Base-by-base conservation (phyloP, 2,888 invertebrate genomes). In the Clunio marinus region DNA sequence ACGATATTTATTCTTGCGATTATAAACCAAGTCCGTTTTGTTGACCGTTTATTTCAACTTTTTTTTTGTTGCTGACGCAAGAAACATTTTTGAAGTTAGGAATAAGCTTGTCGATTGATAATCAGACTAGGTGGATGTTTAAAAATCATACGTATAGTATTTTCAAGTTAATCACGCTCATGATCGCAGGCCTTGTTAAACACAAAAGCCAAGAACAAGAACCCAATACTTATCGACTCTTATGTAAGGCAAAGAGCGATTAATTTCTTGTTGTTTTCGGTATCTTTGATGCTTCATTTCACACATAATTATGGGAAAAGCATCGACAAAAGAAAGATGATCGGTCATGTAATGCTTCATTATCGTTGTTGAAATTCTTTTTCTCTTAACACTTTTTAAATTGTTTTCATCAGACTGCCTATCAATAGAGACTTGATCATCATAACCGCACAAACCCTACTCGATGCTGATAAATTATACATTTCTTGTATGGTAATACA, bases 241-340 rank as follows among this genome's bases (percentile, higher is more conserved):
- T 15, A 45, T 63, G 63, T 46, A n/a, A n/a, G n/a, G n/a, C n/a
- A 63, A 22, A 60, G 32, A 41, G 46, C 63, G 63, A 63, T 63
- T 63, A 63, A 63, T 63, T 63, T 63, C 46, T 37, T 46, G 27
- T 63, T 63, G 27, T 63, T 62, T 46, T 45, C 32, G 59, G 60
- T 24, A 57, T 57, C 57, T 57, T 57, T 57, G 46, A 46, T 25
- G 20, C 37, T 32, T 41, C 60, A 37, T 60, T 60, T 60, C 37
- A 35, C 37, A 57, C 57, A 57, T 57, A 57, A 57, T 57, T 27
- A 27, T 27, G 2, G 15, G 45, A 32, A 32, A 32, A 20, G 2
- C 2, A 20, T 51, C 51, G 20, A 20, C 22, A 51, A 57, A 57
- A 57, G 28, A 57, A 51, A 51, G 51, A 51, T 20, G 20, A 22